phyloP scores from a whole-genome alignment of 2,113 vertebrate genomes.

The Craseonycteris thonglongyai region DNA sequence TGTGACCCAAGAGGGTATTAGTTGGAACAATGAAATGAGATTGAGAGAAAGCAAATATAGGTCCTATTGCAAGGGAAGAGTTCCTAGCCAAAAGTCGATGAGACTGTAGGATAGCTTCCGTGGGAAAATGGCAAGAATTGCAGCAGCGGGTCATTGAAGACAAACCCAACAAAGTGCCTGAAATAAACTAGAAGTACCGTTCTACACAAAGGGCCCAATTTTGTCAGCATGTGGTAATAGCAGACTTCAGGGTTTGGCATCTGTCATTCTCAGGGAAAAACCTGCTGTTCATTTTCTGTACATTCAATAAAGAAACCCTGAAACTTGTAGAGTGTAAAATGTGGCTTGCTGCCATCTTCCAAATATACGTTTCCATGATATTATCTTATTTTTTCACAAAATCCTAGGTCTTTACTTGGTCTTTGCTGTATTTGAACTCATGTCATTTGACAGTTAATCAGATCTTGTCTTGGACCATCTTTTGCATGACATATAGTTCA shows the following conservation, averaged over 20 bases:
- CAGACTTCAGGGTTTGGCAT: background rate
- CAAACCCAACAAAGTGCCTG: background rate
- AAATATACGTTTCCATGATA: background rate
- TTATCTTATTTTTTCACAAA: background rate
- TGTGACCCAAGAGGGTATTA: background rate
- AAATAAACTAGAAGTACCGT: background rate
- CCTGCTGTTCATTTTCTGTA: background rate
- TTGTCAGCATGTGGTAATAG: background rate
- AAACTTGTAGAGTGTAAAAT: background rate
- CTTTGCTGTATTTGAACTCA: background rate
- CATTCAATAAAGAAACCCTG: background rate
- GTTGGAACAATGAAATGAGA: conserved; percentile 21
- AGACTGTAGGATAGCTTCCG: background rate
- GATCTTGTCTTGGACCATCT: background rate
- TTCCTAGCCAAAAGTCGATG: background rate
- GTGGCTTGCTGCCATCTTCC: background rate
- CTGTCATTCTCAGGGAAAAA: background rate
- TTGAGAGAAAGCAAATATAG: background rate
- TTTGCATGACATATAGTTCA: background rate
- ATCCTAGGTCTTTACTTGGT: background rate
- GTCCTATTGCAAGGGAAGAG: background rate
- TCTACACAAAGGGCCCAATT: background rate
- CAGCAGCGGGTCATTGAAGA: background rate
- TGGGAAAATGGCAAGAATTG: background rate
- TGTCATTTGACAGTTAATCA: background rate